Base-by-base conservation (phyloP, 2,113 vertebrate genomes). In the Seriola dumerili region DNA sequence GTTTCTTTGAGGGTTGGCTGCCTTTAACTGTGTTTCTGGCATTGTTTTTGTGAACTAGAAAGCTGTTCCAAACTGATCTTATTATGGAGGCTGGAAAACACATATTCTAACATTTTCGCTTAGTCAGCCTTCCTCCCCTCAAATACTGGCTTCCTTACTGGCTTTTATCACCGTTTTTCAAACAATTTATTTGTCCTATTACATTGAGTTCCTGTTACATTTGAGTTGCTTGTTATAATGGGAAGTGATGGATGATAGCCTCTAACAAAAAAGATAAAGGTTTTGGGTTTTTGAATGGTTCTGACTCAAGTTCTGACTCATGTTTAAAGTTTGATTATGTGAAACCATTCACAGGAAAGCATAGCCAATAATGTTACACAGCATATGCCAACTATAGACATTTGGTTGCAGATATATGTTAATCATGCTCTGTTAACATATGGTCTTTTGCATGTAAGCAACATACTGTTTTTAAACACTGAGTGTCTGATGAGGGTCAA, bases 1-100 rank as follows among this genome's bases (percentile, higher is more conserved):
- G 19, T 70, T 32, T 85, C 48, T 58, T 44, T 58, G n/a, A 34
- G 32, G 40, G 69, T 48, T 57, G 46, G 34, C 58, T 40, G 21
- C 5, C 52, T 64, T 68, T 9, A 50, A 36, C 34, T 79, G 46
- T 46, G 34, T 52, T 64, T 32, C 10, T 63, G 62, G 14, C 48
- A 25, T 5, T 40, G 52, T 55, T 57, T 57, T 57, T 4, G 54
- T 23, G 54, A 55, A 23, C 19, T 8, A n/a, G n/a, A 55, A 23
- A 57, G 10, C n/a, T 23, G n/a, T 23, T 57, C 21, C 54, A 57
- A 57, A 57, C n/a, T 23, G 54, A 57, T 23, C 54, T 25, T 25
- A 25, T 23, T 57, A 25, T 57, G n/a, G n/a, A 57, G 54, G n/a
- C 10, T 57, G 54, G 21, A 25, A 57, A 57, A 54, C 9, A 23